Base-by-base conservation (phyloP, 2,797 vertebrate species). In the Novumbra hubbsi region DNA sequence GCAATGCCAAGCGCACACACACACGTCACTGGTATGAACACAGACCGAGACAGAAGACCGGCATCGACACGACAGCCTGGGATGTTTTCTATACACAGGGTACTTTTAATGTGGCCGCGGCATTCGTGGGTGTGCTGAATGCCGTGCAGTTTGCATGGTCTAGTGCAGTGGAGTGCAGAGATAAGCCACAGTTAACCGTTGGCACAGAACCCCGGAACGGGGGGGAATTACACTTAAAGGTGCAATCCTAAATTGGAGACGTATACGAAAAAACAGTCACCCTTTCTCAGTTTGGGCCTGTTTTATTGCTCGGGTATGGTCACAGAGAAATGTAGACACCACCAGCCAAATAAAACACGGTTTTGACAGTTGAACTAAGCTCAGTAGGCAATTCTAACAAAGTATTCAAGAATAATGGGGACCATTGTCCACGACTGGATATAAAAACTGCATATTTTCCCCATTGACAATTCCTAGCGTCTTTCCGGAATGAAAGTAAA, bases 1-100 rank as follows among this genome's bases (percentile, higher is more conserved):
- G 84, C 71, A 77, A 73, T 7, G 7, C 28, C 49, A 55, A 78
- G 79, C 55, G 63, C 19, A 41, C 74, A 80, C 75, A 77, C 69
- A 81, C 16, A 73, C 69, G 74, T 69, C 34, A 55, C 49, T 32
- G 78, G 79, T 60, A 65, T n/a, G 30, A 73, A 78, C 75, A 77
- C 69, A 81, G 16, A 73, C 69, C 72, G 45, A 12, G 12, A 66
- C 64, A 19, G 19, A 5, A 52, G 2, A 52, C 17, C 50, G 3
- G 5, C 19, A 19, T 52, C 17, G 5, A 17, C 16, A 19, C 16
- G 1, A 48, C 8, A n/a, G 16, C 16, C 50, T 52, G 16, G 5
- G 50, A 57, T 21, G 11, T 57, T 57, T 12, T 57, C n/a, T 57
- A 9, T 57, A 21, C 52, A n/a, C 11, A 57, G 1, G 21, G 52